These are phyloP conservation scores for Caranx ignobilis DNA, from an alignment of 2,113 vertebrate genomes.

Conservation along the genomic window DNA sequence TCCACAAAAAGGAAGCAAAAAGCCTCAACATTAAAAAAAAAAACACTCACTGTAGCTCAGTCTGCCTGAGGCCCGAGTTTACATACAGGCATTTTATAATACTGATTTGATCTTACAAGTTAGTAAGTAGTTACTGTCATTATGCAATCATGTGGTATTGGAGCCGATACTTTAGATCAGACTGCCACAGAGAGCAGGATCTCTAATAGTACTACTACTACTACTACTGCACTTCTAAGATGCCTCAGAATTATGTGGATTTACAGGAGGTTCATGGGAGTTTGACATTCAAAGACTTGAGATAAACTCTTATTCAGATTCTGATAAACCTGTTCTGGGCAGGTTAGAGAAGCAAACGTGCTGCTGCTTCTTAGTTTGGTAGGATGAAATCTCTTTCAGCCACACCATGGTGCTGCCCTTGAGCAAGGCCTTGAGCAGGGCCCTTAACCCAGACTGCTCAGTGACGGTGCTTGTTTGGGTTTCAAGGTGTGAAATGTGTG, in stretches of 20 bases:
- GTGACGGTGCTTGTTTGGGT: not conserved
- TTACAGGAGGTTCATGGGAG: not conserved
- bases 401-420: not conserved
- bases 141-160: not conserved
- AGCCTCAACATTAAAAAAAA: conserved; percentile 12
- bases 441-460: not conserved
- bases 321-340: not conserved
- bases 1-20: conserved; percentile 6
- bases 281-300: not conserved
- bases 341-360: not conserved
- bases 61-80: not conserved
- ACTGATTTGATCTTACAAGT: conserved; percentile 4
- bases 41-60: conserved; percentile 19
- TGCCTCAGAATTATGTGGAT: not conserved
- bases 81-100: not conserved
- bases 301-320: not conserved
- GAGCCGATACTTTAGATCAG: not conserved
- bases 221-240: conserved; percentile 1
- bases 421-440: not conserved
- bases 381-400: not conserved
- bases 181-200: not conserved
- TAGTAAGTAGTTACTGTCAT: not conserved
- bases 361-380: not conserved
- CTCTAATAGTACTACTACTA: not conserved
- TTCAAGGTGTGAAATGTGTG: not conserved